These are phyloP conservation scores for Poeciliopsis infans DNA, from an alignment of 2,797 vertebrate genomes.

Conservation along the genomic window DNA sequence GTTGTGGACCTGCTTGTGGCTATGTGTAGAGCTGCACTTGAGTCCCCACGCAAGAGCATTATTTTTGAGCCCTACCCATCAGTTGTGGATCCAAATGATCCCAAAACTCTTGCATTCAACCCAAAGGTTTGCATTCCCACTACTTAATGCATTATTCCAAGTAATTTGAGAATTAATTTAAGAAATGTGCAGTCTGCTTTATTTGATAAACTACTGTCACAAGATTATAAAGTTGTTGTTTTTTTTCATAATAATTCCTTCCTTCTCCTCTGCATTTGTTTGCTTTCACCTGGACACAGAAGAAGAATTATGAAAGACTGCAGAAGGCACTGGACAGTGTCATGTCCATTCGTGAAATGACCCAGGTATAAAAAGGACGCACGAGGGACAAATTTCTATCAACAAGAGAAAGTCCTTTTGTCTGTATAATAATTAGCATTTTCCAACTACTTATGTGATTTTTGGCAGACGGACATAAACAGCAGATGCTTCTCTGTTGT, in stretches of 20 bases:
- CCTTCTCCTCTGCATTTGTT: conserved; percentile 60
- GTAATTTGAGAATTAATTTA: background rate
- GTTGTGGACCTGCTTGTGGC: conserved; percentile 97
- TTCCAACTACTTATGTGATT: conserved; percentile 14
- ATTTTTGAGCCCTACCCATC: conserved; percentile 99
- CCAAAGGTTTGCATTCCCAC: conserved; percentile 88
- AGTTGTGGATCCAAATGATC: conserved; percentile 97
- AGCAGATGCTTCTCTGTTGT: conserved; percentile 23
- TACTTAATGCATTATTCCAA: conserved; percentile 3
- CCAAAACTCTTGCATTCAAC: conserved; percentile 98
- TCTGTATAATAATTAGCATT: background rate
- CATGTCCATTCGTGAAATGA: conserved; percentile 99
- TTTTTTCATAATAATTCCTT: conserved; percentile 54
- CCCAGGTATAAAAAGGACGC: conserved; percentile 85
- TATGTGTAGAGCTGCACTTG: conserved; percentile 98
- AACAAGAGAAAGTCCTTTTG: background rate
- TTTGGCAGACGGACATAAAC: background rate
- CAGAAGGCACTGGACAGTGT: conserved; percentile 99
- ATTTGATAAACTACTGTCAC: background rate
- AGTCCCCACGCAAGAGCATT: conserved; percentile 98
- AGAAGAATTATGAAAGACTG: conserved; percentile 99
- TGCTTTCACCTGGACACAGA: conserved; percentile 84
- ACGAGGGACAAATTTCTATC: conserved; percentile 4
- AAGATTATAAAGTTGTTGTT: background rate
- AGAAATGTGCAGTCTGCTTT: background rate